These are phyloP conservation scores for Metallyticus violacea DNA, from an alignment of 2,888 invertebrate species.

Conservation along the genomic window DNA sequence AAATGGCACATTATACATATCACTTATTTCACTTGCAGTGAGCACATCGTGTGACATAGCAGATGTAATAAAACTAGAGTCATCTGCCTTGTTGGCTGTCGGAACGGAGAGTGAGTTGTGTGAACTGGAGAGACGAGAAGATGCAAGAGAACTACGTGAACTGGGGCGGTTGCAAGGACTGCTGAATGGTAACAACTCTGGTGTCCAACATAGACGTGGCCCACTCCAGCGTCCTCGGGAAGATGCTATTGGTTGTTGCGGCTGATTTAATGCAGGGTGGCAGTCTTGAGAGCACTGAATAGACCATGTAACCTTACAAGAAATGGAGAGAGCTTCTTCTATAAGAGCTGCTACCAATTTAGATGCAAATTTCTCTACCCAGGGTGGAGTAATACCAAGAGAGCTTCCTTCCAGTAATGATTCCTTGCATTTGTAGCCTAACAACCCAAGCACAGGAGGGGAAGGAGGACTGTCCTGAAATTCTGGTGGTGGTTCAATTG, in stretches of 20 bases:
- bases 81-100: constrained; percentile 72
- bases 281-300: constrained; percentile 39
- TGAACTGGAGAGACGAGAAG: constrained; percentile 76
- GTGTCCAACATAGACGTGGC: constrained; percentile 51
- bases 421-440: not conserved
- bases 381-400: not conserved
- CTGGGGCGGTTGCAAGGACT: constrained; percentile 66
- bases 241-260: constrained; percentile 12
- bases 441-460: not conserved
- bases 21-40: constrained; percentile 72
- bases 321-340: constrained; percentile 51
- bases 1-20: constrained; percentile 85
- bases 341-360: constrained; percentile 50
- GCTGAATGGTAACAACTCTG: constrained; percentile 53
- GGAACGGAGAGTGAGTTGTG: constrained; percentile 75
- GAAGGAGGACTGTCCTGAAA: constrained; percentile 63
- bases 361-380: constrained; percentile 49
- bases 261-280: constrained; percentile 30
- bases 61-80: constrained; percentile 83
- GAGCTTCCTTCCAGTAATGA: not conserved
- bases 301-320: constrained; percentile 43
- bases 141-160: constrained; percentile 72
- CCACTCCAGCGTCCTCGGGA: constrained; percentile 33
- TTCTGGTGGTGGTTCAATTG: constrained; percentile 81
- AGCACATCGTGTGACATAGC: constrained; percentile 85